Percentiles rank a stretch among this genome's conserved stretches.
Evolutionary conservation across 1,140 invertebrate species (phyloP).

Genomic region (Dufourea novaeangliae): DNA sequence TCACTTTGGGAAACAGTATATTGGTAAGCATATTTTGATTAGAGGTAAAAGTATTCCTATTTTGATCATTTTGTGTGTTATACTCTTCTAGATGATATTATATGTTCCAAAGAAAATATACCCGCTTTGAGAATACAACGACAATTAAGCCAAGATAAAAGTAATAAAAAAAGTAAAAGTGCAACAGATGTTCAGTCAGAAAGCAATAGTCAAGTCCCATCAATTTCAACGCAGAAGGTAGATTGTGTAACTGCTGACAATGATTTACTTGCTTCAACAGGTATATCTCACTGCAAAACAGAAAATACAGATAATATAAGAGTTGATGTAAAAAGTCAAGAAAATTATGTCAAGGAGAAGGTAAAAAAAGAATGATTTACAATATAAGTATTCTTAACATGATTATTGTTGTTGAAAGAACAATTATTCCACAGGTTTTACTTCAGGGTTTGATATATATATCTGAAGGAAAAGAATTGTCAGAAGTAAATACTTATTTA

Average conservation of each 20-base stretch:
- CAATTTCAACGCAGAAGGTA: slow-evolving; percentile 51
- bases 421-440: slow-evolving; percentile 68
- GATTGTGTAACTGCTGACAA: slow-evolving; percentile 56
- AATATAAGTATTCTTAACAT: background rate
- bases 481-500: slow-evolving; percentile 77
- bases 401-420: background rate
- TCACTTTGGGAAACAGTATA: slow-evolving; percentile 81
- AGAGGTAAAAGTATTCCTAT: slow-evolving; percentile 47
- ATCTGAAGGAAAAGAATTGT: slow-evolving; percentile 79
- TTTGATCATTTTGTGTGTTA: slow-evolving; percentile 15
- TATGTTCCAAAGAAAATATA: slow-evolving; percentile 75
- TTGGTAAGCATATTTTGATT: slow-evolving; percentile 71
- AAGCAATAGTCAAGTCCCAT: slow-evolving; percentile 55
- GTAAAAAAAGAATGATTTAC: slow-evolving; percentile 52
- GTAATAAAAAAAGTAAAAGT: slow-evolving; percentile 63
- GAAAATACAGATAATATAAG: slow-evolving; percentile 64
- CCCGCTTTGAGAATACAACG: slow-evolving; percentile 65
- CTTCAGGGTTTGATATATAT: slow-evolving; percentile 82
- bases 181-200: slow-evolving; percentile 70
- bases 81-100: slow-evolving; percentile 65
- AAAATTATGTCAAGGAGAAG: slow-evolving; percentile 65
- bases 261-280: slow-evolving; percentile 50
- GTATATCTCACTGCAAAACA: slow-evolving; percentile 36
- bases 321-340: slow-evolving; percentile 54
- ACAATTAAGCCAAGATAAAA: slow-evolving; percentile 33